These are phyloP conservation scores for Volucella inanis DNA, from an alignment of 2,888 invertebrate species.

Conservation along the genomic window DNA sequence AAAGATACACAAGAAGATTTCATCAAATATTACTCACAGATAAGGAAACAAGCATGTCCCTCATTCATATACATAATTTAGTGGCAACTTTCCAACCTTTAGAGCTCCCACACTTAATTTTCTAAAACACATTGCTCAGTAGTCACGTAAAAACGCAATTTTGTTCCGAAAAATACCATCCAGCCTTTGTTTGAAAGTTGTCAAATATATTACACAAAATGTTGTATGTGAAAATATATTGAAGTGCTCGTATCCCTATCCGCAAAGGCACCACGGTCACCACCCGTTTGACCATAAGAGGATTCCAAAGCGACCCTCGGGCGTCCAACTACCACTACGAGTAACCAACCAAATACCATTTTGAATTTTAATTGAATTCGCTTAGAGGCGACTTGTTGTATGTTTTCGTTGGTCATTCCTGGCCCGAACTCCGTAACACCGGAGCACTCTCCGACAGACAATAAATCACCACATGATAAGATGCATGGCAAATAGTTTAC, in stretches of 20 bases:
- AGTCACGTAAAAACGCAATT: conserved; percentile 81
- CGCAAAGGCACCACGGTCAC: background rate
- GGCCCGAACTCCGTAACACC: conserved; percentile 9
- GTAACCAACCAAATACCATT: conserved; percentile 48
- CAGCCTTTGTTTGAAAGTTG: conserved; percentile 65
- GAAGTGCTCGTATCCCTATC: background rate
- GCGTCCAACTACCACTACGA: no score
- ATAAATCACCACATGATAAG: conserved; percentile 57
- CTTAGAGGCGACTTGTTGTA: conserved; percentile 43
- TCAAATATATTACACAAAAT: conserved; percentile 65
- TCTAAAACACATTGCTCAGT: conserved; percentile 27
- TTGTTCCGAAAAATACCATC: conserved; percentile 54
- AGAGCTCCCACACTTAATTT: conserved; percentile 36
- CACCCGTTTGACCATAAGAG: background rate
- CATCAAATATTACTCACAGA: conserved; percentile 57
- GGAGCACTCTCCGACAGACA: conserved; percentile 52
- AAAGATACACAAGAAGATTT: conserved; percentile 41
- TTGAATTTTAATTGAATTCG: conserved; percentile 62
- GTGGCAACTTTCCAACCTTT: conserved; percentile 23
- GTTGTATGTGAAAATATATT: conserved; percentile 41
- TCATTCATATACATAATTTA: conserved; percentile 54
- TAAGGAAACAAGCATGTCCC: conserved; percentile 59
- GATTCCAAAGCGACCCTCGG: background rate
- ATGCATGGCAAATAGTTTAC: conserved; percentile 42
- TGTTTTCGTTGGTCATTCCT: conserved; percentile 69